Evolutionary conservation across 1,140 invertebrate species (phyloP).

Genomic region (Himalopsyche phryganea): DNA sequence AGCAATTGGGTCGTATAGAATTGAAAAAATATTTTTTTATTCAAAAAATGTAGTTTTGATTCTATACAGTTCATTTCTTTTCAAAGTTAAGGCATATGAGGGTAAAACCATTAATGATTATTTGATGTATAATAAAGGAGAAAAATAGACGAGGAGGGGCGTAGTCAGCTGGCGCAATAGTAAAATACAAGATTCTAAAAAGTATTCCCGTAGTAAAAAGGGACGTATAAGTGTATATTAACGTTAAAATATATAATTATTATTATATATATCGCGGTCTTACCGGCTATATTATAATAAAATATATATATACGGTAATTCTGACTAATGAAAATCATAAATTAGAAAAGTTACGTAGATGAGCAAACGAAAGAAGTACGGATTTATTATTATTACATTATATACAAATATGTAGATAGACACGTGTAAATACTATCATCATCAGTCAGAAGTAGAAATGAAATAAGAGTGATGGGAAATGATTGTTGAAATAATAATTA

Average conservation of each 20-base stretch:
- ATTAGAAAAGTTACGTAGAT: slow-evolving; percentile 15
- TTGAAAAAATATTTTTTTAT: no score
- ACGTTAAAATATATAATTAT: slow-evolving; percentile 12
- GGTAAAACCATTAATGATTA: slow-evolving; percentile 6
- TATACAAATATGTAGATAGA: slow-evolving; percentile 22
- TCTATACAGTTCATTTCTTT: no score
- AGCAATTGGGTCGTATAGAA: no score
- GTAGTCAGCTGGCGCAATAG: slow-evolving; percentile 25
- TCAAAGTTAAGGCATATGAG: slow-evolving; percentile 1
- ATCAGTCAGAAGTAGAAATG: slow-evolving; percentile 2
- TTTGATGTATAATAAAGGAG: not conserved
- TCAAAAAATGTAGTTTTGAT: no score
- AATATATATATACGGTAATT: slow-evolving; percentile 2
- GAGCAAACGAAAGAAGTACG: slow-evolving; percentile 9
- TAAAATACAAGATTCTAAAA: slow-evolving; percentile 32
- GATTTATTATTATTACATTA: slow-evolving; percentile 12
- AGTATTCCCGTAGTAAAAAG: slow-evolving; percentile 29
- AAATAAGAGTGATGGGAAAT: slow-evolving; percentile 5
- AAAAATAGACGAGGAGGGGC: slow-evolving; percentile 9
- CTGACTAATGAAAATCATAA: slow-evolving; percentile 9
- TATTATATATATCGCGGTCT: not conserved
- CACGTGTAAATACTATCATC: slow-evolving; percentile 23
- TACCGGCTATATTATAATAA: slow-evolving; percentile 1
- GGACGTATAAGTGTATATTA: slow-evolving; percentile 29
- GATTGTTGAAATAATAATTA: not conserved